Evolutionary conservation across 2,888 invertebrate genomes (phyloP).

Genomic region (Chaitophorus viminalis): DNA sequence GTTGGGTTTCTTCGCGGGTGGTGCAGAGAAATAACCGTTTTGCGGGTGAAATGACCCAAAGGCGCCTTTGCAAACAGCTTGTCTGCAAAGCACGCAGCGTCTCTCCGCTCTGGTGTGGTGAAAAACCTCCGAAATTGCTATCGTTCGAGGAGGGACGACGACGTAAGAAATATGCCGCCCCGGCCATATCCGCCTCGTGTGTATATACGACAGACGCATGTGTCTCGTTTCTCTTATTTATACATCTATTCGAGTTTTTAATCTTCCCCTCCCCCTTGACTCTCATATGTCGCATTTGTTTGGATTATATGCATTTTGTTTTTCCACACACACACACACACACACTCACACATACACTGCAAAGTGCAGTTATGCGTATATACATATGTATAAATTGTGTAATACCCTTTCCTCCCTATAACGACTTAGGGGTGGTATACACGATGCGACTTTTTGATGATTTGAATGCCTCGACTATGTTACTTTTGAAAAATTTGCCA

Average conservation of each 20-base stretch:
- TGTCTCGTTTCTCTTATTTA: slow-evolving; percentile 50
- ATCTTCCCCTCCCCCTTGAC: slow-evolving; percentile 32
- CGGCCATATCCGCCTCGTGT: slow-evolving; percentile 31
- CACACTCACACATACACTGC: background rate
- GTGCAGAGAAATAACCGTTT: slow-evolving; percentile 32
- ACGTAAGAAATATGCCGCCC: slow-evolving; percentile 58
- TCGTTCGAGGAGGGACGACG: slow-evolving; percentile 26
- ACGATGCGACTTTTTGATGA: background rate
- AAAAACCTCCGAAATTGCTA: slow-evolving; percentile 37
- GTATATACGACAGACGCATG: slow-evolving; percentile 2
- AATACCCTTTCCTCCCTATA: background rate
- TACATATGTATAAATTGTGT: background rate
- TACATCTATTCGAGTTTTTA: slow-evolving; percentile 47
- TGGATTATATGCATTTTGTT: slow-evolving; percentile 26
- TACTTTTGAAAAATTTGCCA: background rate
- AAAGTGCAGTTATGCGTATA: background rate
- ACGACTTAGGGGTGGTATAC: background rate
- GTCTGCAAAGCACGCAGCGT: slow-evolving; percentile 25
- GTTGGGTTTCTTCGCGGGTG: slow-evolving; percentile 43
- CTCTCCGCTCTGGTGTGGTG: slow-evolving; percentile 2
- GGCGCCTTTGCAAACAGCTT: slow-evolving; percentile 57
- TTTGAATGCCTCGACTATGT: background rate
- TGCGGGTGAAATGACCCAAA: slow-evolving; percentile 51
- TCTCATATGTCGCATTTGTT: background rate
- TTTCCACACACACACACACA: background rate